Evolutionary conservation across 2,888 invertebrate species (phyloP).

Genomic region (Caenorhabditis sp.): DNA sequence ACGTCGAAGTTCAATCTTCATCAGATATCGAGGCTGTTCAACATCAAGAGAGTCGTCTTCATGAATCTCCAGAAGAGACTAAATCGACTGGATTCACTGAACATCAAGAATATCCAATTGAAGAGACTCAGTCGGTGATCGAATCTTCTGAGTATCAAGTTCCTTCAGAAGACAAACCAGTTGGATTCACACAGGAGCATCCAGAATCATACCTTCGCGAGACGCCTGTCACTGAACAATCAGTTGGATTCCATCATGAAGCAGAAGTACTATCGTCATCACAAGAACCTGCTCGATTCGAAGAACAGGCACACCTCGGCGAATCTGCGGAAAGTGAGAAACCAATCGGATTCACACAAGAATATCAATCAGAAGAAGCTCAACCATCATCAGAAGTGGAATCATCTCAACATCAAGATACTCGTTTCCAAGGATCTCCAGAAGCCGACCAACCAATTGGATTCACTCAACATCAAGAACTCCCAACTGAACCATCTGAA

Average conservation of each 20-base stretch:
- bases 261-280: no score
- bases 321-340: not conserved
- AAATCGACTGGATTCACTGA: not conserved
- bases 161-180: not conserved
- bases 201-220: not conserved
- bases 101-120: not conserved
- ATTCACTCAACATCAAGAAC: slow-evolving; percentile 1
- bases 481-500: slow-evolving; percentile 14
- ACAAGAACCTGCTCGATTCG: no score
- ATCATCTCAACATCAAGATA: slow-evolving; percentile 10
- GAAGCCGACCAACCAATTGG: not conserved
- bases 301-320: not conserved
- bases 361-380: not conserved
- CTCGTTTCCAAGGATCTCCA: not conserved
- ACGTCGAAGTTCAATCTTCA: not conserved
- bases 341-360: not conserved
- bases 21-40: not conserved
- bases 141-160: no score
- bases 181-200: no score
- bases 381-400: not conserved
- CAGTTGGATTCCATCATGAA: not conserved
- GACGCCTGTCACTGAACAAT: slow-evolving; percentile 7
- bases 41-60: not conserved
- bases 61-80: not conserved
- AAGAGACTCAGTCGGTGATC: not conserved